Conservation (phyloP, 2,113 vertebrate genomes). For the Campylomormyrus tamandua region DNA sequence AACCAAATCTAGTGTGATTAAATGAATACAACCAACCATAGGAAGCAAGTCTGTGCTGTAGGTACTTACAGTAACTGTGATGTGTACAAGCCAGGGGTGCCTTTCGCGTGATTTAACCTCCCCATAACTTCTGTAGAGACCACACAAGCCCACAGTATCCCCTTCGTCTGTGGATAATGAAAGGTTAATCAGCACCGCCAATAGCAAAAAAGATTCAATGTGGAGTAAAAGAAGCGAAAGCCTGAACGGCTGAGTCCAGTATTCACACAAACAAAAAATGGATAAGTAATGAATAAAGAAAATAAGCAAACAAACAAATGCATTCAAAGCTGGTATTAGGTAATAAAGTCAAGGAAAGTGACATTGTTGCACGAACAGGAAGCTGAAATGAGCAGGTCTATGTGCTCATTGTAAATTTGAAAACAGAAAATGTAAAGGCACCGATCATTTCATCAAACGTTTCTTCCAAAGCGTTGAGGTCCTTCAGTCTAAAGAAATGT, state of each 20-base stretch:
- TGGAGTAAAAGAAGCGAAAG: neutral
- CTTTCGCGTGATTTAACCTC: rapidly evolving
- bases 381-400: neutral
- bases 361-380: neutral
- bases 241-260: neutral
- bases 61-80: constrained; percentile 30
- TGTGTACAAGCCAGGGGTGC: constrained; percentile 53
- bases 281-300: neutral
- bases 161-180: constrained; percentile 50
- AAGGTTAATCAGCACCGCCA: neutral
- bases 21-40: neutral
- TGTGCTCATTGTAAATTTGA: neutral
- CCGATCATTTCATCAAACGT: constrained; percentile 60
- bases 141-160: constrained; percentile 49
- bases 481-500: constrained; percentile 49
- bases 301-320: neutral
- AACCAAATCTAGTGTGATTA: neutral
- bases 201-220: neutral
- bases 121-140: constrained; percentile 46
- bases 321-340: neutral
- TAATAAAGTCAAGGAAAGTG: neutral
- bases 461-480: neutral
- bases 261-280: neutral
- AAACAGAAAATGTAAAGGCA: constrained; percentile 14
- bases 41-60: neutral